These are phyloP conservation scores for Drosophila repleta DNA, from an alignment of 1,140 invertebrate species.

Conservation along the genomic window DNA sequence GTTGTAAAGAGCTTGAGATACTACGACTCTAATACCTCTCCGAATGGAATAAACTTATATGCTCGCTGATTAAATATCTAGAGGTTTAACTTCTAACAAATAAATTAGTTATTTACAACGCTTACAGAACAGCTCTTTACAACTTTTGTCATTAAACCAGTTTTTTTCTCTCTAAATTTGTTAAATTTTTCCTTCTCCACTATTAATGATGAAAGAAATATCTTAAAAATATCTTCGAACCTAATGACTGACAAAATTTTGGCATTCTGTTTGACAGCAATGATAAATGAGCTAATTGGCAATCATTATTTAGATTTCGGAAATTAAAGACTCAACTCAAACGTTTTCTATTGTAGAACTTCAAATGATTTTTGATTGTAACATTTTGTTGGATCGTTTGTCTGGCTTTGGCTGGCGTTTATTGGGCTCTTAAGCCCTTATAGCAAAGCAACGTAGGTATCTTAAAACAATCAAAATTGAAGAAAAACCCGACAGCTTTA, in stretches of 20 bases:
- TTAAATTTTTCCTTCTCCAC: too few relatives aligned
- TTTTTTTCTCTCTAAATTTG: neutral
- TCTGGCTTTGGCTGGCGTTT: conserved; percentile 17
- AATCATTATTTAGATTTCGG: neutral
- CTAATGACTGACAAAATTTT: neutral
- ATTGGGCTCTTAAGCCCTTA: conserved; percentile 62
- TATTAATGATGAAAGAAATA: neutral
- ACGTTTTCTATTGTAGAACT: neutral
- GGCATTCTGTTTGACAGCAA: neutral
- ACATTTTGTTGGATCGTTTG: conserved; percentile 28
- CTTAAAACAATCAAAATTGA: conserved; percentile 52
- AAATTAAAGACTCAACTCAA: neutral
- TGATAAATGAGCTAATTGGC: conserved; percentile 1
- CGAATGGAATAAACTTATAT: too few relatives aligned
- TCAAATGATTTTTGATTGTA: conserved; percentile 61
- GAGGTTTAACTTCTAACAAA: too few relatives aligned
- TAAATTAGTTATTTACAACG: too few relatives aligned
- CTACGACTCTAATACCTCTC: too few relatives aligned
- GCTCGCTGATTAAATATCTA: too few relatives aligned
- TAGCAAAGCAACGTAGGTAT: conserved; percentile 52
- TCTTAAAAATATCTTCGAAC: neutral
- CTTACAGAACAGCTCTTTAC: too few relatives aligned
- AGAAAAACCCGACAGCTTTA: conserved; percentile 43
- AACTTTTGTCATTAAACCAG: neutral
- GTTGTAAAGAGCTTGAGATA: too few relatives aligned